Conservation (phyloP, 2,888 invertebrate species). For the Coelinius sp. region DNA sequence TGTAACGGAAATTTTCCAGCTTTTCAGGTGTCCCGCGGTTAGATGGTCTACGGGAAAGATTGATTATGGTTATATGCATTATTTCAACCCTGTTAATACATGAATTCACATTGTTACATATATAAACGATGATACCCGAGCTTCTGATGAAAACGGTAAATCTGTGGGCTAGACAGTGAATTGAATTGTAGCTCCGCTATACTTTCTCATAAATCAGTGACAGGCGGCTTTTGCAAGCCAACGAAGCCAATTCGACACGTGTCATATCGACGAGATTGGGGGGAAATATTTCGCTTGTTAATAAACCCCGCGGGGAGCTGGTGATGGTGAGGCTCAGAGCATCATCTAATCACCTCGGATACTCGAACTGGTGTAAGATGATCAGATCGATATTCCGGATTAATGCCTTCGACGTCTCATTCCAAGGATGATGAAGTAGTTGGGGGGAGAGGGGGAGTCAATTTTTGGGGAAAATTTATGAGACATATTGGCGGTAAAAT, state of each 20-base stretch:
- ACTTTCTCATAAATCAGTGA: slow-evolving; percentile 17
- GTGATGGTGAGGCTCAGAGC: background rate
- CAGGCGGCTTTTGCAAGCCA: slow-evolving; percentile 12
- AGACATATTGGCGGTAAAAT: background rate
- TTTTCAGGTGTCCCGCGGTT: background rate
- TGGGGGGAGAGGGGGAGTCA: background rate
- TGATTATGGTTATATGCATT: slow-evolving; percentile 8
- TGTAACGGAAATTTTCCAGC: slow-evolving; percentile 5
- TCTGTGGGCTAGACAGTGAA: slow-evolving; percentile 2
- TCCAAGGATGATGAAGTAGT: background rate
- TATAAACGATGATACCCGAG: background rate
- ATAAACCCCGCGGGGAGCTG: slow-evolving; percentile 14
- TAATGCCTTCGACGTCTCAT: slow-evolving; percentile 3
- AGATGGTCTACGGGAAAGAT: background rate
- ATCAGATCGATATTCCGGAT: slow-evolving; percentile 8
- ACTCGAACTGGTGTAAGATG: background rate
- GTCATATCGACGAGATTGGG: slow-evolving; percentile 14
- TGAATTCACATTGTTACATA: background rate
- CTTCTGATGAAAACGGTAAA: slow-evolving; percentile 19
- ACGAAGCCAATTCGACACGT: slow-evolving; percentile 26
- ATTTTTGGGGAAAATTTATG: background rate
- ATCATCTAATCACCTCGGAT: slow-evolving; percentile 10
- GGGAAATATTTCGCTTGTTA: slow-evolving; percentile 21
- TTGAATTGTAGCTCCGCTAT: slow-evolving; percentile 1
- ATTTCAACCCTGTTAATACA: background rate